phyloP scores from a whole-genome alignment of 2,888 invertebrate species.

The Rotaria sp. region DNA sequence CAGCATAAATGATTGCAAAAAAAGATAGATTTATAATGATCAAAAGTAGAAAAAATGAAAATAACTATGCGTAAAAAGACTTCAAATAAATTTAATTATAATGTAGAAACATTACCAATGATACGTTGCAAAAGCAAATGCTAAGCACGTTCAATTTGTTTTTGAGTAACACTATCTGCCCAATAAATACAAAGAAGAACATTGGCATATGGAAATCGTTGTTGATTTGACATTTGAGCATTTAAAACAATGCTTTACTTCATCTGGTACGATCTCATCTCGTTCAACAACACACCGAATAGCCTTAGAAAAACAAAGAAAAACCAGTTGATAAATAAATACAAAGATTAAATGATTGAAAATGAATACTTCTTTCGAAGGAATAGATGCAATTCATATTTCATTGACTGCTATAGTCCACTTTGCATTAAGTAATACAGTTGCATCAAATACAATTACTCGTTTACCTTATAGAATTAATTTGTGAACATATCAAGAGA shows the following conservation, averaged over 20 bases:
- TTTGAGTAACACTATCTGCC: constrained; percentile 73
- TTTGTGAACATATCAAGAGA: neutral
- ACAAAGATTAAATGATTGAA: neutral
- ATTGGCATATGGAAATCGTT: constrained; percentile 70
- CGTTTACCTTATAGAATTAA: constrained; percentile 43
- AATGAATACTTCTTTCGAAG: constrained; percentile 66
- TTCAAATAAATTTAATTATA: neutral
- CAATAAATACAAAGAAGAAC: constrained; percentile 82
- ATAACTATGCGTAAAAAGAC: neutral
- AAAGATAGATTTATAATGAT: neutral
- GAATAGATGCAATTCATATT: constrained; percentile 83
- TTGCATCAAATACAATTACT: constrained; percentile 83
- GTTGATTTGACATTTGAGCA: constrained; percentile 69
- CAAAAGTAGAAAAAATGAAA: neutral
- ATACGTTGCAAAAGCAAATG: constrained; percentile 32
- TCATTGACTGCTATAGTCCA: constrained; percentile 82
- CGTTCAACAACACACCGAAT: constrained; percentile 58
- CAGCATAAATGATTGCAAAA: neutral
- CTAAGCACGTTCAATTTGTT: constrained; percentile 62
- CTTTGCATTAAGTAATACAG: constrained; percentile 77
- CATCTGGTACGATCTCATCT: constrained; percentile 68
- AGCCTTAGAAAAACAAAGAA: constrained; percentile 46
- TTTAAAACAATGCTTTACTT: constrained; percentile 69
- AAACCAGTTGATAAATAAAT: neutral
- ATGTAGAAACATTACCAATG: neutral